A percentile compares a stretch with the other conserved stretches of the same genome.
Evolutionary conservation across 2,888 invertebrate species (phyloP).

Genomic region (Andrena trimmerana): DNA sequence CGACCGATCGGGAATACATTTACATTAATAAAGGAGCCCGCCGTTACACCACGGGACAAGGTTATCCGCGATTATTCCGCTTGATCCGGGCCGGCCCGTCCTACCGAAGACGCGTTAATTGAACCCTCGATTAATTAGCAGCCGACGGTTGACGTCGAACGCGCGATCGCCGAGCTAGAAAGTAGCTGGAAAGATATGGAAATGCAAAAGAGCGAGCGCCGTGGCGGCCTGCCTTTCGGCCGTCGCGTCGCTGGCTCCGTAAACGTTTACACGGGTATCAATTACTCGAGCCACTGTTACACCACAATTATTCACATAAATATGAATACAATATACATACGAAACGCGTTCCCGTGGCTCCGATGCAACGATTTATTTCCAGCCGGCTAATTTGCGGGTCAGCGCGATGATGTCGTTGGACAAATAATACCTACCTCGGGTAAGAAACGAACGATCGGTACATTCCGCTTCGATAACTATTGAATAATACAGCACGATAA

Average conservation of each 20-base stretch:
- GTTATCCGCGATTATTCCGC: conserved; percentile 45
- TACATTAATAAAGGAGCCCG: conserved; percentile 53
- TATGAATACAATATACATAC: conserved; percentile 61
- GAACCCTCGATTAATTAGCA: conserved; percentile 31
- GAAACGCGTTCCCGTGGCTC: conserved; percentile 33
- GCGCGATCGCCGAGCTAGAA: not conserved
- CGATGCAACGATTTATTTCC: conserved; percentile 28
- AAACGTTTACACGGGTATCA: conserved; percentile 63
- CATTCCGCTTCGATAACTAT: conserved; percentile 32
- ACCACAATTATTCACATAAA: conserved; percentile 66
- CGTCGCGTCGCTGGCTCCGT: conserved; percentile 23
- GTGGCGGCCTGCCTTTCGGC: conserved; percentile 1
- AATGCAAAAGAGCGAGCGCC: conserved; percentile 23
- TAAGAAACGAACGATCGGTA: conserved; percentile 21
- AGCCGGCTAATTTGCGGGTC: conserved; percentile 38
- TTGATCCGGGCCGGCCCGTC: not conserved
- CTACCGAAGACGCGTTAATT: conserved; percentile 27
- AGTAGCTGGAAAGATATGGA: not conserved
- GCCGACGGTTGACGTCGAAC: not conserved
- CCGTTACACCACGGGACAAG: conserved; percentile 34
- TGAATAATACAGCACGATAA: conserved; percentile 33
- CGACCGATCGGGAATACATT: conserved; percentile 66
- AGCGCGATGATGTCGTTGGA: conserved; percentile 22
- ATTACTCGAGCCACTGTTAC: conserved; percentile 61
- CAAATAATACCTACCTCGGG: conserved; percentile 12